These are phyloP conservation scores for Disparrhopalites patrizii DNA, from an alignment of 2,888 invertebrate genomes.

Conservation along the genomic window DNA sequence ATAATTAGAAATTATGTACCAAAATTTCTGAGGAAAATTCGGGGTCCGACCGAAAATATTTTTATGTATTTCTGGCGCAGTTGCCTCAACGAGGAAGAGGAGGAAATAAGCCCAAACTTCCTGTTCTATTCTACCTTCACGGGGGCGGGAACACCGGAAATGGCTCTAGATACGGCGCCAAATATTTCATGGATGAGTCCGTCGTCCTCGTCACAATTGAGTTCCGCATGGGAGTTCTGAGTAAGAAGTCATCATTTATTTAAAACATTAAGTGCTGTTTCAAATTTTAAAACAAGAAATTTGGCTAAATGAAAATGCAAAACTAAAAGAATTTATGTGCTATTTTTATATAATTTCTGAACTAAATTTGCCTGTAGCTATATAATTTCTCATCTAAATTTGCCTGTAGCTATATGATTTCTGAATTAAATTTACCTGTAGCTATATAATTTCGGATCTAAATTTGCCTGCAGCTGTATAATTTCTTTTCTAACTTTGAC, in stretches of 20 bases:
- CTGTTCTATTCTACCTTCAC: constrained; percentile 24
- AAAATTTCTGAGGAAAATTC: neutral
- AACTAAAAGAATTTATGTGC: no score
- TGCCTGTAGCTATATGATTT: no score
- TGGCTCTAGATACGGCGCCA: constrained; percentile 17
- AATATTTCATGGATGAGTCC: constrained; percentile 24
- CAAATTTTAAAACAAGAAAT: neutral
- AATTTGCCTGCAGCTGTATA: no score
- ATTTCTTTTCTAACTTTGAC: no score
- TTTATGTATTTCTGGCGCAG: neutral
- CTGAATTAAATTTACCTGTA: no score
- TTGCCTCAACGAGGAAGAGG: no score
- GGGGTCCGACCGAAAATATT: neutral
- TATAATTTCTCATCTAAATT: no score
- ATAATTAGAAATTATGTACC: neutral
- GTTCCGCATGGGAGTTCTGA: constrained; percentile 17
- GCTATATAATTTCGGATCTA: no score
- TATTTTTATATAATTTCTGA: neutral
- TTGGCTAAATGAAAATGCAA: no score
- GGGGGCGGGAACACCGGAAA: constrained; percentile 18
- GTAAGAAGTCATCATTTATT: neutral
- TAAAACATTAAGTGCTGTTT: neutral
- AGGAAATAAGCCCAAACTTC: neutral
- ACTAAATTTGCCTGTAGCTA: no score
- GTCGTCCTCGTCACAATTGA: constrained; percentile 24